Conservation (phyloP, 2,888 invertebrate species). For the Apantesis nais region DNA sequence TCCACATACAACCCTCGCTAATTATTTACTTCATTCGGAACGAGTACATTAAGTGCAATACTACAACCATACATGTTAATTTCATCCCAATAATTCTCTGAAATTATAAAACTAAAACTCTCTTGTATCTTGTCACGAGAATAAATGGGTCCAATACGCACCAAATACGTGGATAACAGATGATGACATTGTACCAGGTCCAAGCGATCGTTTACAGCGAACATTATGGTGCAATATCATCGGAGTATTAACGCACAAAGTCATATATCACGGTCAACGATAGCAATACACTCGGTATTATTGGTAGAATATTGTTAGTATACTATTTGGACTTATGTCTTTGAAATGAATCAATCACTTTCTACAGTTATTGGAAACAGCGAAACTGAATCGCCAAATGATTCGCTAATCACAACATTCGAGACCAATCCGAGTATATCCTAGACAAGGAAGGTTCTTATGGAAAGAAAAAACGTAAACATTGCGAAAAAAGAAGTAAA, state of each 20-base stretch:
- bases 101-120: constrained; percentile 9
- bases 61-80: too few relatives aligned
- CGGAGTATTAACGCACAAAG: constrained; percentile 45
- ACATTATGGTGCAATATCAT: constrained; percentile 61
- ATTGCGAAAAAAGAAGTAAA: too few relatives aligned
- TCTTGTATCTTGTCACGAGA: constrained; percentile 20
- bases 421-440: too few relatives aligned
- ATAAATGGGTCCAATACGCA: constrained; percentile 60
- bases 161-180: constrained; percentile 59
- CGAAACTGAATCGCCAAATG: too few relatives aligned
- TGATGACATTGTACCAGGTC: constrained; percentile 58
- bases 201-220: constrained; percentile 54
- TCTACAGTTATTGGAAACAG: not conserved
- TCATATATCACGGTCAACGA: constrained; percentile 52
- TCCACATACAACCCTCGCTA: too few relatives aligned
- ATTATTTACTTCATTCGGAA: too few relatives aligned
- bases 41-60: too few relatives aligned
- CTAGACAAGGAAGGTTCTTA: too few relatives aligned
- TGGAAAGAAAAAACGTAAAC: too few relatives aligned
- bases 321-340: not conserved
- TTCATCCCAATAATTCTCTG: not conserved
- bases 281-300: constrained; percentile 23
- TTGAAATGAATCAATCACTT: not conserved
- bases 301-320: constrained; percentile 5
- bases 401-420: too few relatives aligned